Base-by-base conservation (phyloP, 2,113 vertebrate species). In the Indicator indicator region DNA sequence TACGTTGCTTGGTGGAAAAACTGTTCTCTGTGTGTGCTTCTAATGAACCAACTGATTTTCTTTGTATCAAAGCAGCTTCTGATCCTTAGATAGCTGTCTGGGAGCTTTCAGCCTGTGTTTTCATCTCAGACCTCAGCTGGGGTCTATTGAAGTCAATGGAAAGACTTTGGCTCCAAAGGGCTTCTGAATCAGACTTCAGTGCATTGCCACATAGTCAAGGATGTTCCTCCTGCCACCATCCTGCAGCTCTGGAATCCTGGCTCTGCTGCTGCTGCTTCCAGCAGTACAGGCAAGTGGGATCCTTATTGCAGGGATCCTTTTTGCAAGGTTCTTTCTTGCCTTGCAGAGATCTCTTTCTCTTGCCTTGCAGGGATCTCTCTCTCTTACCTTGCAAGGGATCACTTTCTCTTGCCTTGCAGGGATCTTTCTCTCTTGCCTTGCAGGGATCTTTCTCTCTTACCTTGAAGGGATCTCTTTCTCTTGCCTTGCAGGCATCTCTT, bases 131-230 rank as follows among this genome's bases (percentile, higher is more conserved):
- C 70, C 58, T 62, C 63, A 28, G 38, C 30, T 3, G 2, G 4
- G 16, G 65, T 16, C 69, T 68, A 0, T 28, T 80, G 56, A 80
- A 80, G 40, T 60, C 58, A 28, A 0, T 1, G 64, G 48, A 4
- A 44, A 38, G 83, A 9, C 48, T 83, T 75, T 8, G 71, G 21
- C 78, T 89, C 48, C 74, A 2, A 7, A 28, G 86, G 33, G 27
- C 21, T 8, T 0, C 23, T 1, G 44, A 42, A 19, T 9, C 19
- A 3, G 54, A 19, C 9, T 9, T 27, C 2, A 9, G 48, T 1
- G 6, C 14, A 4, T 21, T 1, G 7, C 26, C 58, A 2, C 28
- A 12, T 16, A 1, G 5, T 11, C 2, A 5, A 16, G 11, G 0
- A 15, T 1, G 4, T 11, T 44, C 67, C 55, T 76, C 30, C 3